Evolutionary conservation across 2,113 vertebrate species (phyloP).

Genomic region (Clarias batrachus): DNA sequence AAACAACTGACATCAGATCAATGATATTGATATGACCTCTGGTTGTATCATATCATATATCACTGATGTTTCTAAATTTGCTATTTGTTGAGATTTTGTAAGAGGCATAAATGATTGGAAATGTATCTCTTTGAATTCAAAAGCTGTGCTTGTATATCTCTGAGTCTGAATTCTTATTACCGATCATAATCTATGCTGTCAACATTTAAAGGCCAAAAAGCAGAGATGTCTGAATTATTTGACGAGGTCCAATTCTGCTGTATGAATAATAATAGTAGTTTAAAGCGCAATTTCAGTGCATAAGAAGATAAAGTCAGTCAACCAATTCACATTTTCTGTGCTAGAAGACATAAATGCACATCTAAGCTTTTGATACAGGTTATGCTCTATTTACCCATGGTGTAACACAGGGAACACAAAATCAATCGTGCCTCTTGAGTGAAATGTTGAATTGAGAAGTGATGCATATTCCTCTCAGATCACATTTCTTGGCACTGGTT

Average conservation of each 20-base stretch:
- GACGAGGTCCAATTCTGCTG: constrained; percentile 33
- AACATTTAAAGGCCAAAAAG: constrained; percentile 46
- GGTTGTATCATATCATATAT: not conserved
- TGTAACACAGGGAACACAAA: constrained; percentile 40
- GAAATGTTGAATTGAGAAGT: constrained; percentile 19
- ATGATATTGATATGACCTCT: no score
- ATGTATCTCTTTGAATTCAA: constrained; percentile 12
- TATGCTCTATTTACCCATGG: constrained; percentile 47
- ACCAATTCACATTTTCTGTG: constrained; percentile 18
- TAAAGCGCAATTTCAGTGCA: constrained; percentile 35
- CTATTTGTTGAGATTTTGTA: not conserved
- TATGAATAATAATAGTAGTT: constrained; percentile 31
- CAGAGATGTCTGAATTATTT: constrained; percentile 31
- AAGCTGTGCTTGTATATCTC: constrained; percentile 20
- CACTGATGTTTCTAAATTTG: not conserved
- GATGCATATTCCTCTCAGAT: constrained; percentile 4
- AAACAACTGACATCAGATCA: not conserved
- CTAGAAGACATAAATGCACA: constrained; percentile 35
- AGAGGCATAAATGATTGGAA: not conserved
- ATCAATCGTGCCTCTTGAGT: constrained; percentile 45
- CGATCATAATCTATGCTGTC: constrained; percentile 39
- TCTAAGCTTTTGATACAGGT: constrained; percentile 39
- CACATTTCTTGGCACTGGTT: constrained; percentile 28
- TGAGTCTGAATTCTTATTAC: constrained; percentile 35
- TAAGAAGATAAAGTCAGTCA: constrained; percentile 39